Conservation (phyloP, 2,113 vertebrate species). For the Emydocephalus ijimae region DNA sequence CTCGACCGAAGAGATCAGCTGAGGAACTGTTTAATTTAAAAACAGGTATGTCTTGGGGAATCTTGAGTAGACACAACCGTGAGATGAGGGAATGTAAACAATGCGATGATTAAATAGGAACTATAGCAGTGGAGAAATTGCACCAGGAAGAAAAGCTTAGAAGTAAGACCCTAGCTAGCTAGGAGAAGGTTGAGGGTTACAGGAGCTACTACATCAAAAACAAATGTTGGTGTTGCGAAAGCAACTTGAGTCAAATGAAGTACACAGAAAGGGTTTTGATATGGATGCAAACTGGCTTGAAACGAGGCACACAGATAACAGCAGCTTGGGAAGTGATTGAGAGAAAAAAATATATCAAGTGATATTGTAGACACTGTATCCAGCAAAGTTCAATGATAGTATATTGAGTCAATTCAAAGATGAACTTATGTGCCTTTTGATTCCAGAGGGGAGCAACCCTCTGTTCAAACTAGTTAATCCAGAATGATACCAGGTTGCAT, state of each 20-base stretch:
- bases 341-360: neutral
- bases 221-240: neutral
- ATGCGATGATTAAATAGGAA: neutral
- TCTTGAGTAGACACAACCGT: neutral
- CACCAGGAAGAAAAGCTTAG: neutral
- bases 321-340: neutral
- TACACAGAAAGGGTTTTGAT: neutral
- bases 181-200: neutral
- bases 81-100: neutral
- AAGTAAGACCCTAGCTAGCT: neutral
- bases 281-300: neutral
- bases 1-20: neutral
- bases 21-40: neutral
- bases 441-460: neutral
- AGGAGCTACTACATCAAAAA: neutral
- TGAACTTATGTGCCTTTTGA: neutral
- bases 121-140: neutral
- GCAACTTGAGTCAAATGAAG: neutral
- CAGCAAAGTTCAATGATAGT: neutral
- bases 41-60: neutral
- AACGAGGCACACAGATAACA: neutral
- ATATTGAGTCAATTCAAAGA: neutral
- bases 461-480: neutral
- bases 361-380: neutral
- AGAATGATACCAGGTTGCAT: neutral